A percentile compares a stretch with the other conserved stretches of the same genome.
These are phyloP conservation scores for Climacteris rufus DNA, from an alignment of 2,113 vertebrate genomes.

Conservation along the genomic window DNA sequence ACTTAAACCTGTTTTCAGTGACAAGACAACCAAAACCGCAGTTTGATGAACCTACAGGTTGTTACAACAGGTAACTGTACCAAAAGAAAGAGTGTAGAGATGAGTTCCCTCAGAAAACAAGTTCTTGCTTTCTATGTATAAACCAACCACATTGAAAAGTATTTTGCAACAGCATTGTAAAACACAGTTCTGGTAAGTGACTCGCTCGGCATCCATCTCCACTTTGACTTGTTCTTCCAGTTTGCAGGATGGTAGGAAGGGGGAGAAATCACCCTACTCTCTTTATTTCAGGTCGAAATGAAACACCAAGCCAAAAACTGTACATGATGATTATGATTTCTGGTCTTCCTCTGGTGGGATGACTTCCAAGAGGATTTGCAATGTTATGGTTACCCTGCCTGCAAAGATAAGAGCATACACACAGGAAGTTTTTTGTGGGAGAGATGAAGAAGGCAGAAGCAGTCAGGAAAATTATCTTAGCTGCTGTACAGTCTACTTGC, in stretches of 20 bases:
- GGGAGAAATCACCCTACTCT: background rate
- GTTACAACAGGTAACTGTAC: background rate
- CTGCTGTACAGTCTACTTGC: background rate
- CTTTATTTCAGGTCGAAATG: background rate
- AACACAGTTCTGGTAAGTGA: background rate
- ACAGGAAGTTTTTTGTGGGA: background rate
- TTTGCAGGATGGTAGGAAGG: background rate
- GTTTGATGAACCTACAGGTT: background rate
- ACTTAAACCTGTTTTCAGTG: background rate
- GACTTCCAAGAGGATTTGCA: slow-evolving; percentile 91
- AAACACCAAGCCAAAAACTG: background rate
- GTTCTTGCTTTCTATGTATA: background rate
- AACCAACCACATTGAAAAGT: background rate
- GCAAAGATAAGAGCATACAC: slow-evolving; percentile 55
- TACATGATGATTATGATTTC: slow-evolving; percentile 52
- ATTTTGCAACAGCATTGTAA: background rate
- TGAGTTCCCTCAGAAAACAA: background rate
- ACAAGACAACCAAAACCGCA: slow-evolving; percentile 5
- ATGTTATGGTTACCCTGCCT: slow-evolving; percentile 78
- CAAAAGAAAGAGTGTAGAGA: background rate
- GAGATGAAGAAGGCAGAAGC: background rate
- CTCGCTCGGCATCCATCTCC: background rate
- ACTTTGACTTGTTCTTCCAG: background rate
- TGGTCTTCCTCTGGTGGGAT: slow-evolving; percentile 78
- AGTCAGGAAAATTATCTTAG: background rate